These are phyloP conservation scores for Vultur gryphus DNA, from an alignment of 2,797 vertebrate species.

Conservation along the genomic window DNA sequence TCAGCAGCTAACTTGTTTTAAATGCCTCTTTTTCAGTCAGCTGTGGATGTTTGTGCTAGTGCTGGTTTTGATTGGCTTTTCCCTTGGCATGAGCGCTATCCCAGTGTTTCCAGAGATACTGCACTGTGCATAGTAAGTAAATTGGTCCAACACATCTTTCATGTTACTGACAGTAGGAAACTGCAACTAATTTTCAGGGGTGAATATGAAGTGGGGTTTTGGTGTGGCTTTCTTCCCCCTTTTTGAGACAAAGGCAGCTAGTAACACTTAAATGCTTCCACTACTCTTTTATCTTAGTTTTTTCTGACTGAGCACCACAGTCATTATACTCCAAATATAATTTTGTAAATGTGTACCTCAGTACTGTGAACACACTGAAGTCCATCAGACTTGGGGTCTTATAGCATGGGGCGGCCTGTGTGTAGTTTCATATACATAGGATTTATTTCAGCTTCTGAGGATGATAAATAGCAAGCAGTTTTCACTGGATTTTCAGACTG, in stretches of 20 bases:
- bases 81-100: slow-evolving; percentile 85
- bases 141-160: not conserved
- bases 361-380: not conserved
- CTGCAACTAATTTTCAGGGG: not conserved
- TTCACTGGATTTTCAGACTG: not conserved
- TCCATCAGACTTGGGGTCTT: not conserved
- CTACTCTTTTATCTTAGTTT: not conserved
- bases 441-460: not conserved
- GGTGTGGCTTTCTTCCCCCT: not conserved
- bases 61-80: slow-evolving; percentile 85
- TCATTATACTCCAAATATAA: not conserved
- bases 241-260: not conserved
- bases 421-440: not conserved
- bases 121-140: slow-evolving; percentile 86
- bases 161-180: not conserved
- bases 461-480: not conserved
- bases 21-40: slow-evolving; percentile 74
- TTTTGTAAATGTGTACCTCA: not conserved
- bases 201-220: not conserved
- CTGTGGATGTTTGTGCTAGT: slow-evolving; percentile 89
- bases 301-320: not conserved
- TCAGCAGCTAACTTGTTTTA: not conserved
- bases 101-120: slow-evolving; percentile 91
- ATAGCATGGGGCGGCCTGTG: not conserved
- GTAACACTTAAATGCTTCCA: not conserved